Percentiles rank a stretch among this genome's conserved stretches.
These are phyloP conservation scores for Brenthis hecate DNA, from an alignment of 2,888 invertebrate genomes.

Conservation along the genomic window DNA sequence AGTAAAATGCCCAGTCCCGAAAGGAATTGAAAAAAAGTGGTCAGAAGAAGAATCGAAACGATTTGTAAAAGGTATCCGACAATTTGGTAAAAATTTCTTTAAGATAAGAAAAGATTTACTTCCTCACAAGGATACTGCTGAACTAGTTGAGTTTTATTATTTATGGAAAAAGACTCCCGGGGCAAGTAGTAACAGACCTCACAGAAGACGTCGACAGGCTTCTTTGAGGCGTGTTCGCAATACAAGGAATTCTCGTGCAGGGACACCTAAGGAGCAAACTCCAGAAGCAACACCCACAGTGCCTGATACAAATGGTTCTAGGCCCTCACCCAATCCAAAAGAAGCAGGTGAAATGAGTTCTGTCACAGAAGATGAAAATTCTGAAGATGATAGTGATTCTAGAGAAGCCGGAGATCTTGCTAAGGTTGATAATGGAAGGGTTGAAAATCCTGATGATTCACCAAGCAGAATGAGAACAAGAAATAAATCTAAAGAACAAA, in stretches of 20 bases:
- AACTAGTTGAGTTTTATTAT: conserved; percentile 99
- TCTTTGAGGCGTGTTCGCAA: conserved; percentile 93
- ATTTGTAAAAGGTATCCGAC: conserved; percentile 98
- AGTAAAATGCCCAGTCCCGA: conserved; percentile 98
- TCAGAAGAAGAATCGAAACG: conserved; percentile 98
- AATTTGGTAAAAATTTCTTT: conserved; percentile 99
- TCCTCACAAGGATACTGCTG: conserved; percentile 98
- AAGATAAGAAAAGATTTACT: conserved; percentile 97
- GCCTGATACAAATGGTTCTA: conserved; percentile 77
- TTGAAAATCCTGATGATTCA: conserved; percentile 88
- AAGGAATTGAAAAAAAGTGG: conserved; percentile 99
- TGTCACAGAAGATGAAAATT: conserved; percentile 94
- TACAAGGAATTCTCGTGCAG: conserved; percentile 92
- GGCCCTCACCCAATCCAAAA: conserved; percentile 86
- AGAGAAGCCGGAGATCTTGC: conserved; percentile 90
- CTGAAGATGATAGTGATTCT: conserved; percentile 97
- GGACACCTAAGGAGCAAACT: conserved; percentile 88
- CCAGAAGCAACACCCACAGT: conserved; percentile 82
- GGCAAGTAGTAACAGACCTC: conserved; percentile 97
- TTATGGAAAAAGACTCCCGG: conserved; percentile 99
- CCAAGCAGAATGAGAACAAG: conserved; percentile 95
- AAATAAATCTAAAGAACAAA: conserved; percentile 91
- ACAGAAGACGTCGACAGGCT: conserved; percentile 93
- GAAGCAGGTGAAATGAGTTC: conserved; percentile 89
- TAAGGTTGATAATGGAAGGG: conserved; percentile 92